phyloP scores from a whole-genome alignment of 2,113 vertebrate genomes.

The Saccopteryx bilineata region DNA sequence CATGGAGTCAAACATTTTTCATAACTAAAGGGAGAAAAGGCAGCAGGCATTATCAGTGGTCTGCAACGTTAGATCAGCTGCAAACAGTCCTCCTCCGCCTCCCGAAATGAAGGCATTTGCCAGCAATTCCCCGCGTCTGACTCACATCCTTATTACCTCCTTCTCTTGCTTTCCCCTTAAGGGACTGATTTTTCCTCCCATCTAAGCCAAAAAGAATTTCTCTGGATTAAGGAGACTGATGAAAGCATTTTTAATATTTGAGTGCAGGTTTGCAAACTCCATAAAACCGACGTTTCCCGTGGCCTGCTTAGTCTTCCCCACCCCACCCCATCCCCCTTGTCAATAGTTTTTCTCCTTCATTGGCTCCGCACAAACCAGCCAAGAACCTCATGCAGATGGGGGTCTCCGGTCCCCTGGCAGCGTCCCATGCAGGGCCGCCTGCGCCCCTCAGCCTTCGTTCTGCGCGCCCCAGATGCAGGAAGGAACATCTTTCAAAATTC shows the following conservation, averaged over 20 bases:
- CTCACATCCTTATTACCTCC: constrained; percentile 89
- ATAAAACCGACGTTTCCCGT: constrained; percentile 17
- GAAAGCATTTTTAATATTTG: constrained; percentile 86
- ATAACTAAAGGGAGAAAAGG: constrained; percentile 73
- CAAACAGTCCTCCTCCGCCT: constrained; percentile 74
- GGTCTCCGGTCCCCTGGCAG: neutral
- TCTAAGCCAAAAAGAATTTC: constrained; percentile 88
- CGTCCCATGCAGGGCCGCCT: neutral
- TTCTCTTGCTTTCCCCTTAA: constrained; percentile 85
- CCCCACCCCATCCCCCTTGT: neutral
- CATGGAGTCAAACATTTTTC: constrained; percentile 78
- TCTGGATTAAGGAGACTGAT: constrained; percentile 87
- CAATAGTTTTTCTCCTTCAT: constrained; percentile 38
- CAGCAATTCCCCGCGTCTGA: constrained; percentile 87
- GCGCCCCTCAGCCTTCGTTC: neutral
- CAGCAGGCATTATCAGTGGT: constrained; percentile 76
- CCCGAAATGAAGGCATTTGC: constrained; percentile 78
- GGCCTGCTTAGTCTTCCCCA: neutral
- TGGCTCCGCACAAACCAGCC: constrained; percentile 13
- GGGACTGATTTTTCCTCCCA: constrained; percentile 86
- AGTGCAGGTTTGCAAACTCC: constrained; percentile 64
- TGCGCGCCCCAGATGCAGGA: neutral
- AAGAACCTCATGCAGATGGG: neutral
- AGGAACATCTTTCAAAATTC: constrained; percentile 25
- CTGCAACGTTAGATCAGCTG: constrained; percentile 81